phyloP scores from a whole-genome alignment of 2,888 invertebrate genomes.

The Pegoplata infirma region DNA sequence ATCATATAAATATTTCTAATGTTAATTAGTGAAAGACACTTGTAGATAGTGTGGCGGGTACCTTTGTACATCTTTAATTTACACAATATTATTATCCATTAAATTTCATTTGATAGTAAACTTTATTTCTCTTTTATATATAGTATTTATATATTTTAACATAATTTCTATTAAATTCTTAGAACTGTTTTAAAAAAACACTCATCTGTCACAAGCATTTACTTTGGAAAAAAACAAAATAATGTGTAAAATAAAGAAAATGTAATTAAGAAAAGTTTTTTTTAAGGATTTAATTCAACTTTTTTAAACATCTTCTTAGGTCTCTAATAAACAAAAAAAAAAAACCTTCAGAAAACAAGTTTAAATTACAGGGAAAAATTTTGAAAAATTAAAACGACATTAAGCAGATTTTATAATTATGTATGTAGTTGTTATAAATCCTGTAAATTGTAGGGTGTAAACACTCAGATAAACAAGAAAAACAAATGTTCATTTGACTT shows the following conservation, averaged over 20 bases:
- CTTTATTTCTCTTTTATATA: neutral
- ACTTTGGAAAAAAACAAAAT: neutral
- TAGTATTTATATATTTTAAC: too few species aligned
- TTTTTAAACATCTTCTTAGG: conserved; percentile 4
- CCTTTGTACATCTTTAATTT: too few species aligned
- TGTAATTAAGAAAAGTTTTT: conserved; percentile 41
- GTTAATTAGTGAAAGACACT: too few species aligned
- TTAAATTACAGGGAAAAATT: neutral
- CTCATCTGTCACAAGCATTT: neutral
- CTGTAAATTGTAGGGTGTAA: neutral
- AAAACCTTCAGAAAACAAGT: neutral
- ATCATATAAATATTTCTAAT: too few species aligned
- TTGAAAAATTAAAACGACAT: neutral
- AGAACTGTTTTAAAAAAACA: neutral
- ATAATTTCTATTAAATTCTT: neutral
- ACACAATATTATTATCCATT: neutral
- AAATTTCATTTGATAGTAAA: neutral
- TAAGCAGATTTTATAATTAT: neutral
- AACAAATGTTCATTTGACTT: too few species aligned
- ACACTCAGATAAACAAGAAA: too few species aligned
- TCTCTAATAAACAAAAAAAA: neutral
- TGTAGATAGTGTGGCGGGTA: too few species aligned
- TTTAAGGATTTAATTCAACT: conserved; percentile 33
- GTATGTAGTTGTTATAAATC: neutral
- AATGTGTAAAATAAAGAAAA: conserved; percentile 30